Evolutionary conservation across 2,888 invertebrate genomes (phyloP).

Genomic region (Tineola bisselliella): DNA sequence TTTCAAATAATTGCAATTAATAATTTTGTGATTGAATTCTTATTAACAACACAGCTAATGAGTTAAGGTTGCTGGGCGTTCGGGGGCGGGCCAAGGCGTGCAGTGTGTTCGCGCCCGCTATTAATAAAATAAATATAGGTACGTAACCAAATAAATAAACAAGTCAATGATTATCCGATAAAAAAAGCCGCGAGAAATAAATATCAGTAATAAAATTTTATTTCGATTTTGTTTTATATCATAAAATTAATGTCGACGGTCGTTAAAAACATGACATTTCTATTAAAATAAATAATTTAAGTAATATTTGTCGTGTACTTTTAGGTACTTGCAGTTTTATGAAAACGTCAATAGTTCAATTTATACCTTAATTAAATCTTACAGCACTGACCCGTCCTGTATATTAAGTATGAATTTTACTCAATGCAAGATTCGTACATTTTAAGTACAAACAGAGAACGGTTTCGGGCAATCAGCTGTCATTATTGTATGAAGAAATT

Average conservation of each 20-base stretch:
- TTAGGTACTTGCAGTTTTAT: too few species aligned
- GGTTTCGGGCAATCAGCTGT: too few species aligned
- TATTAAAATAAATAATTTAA: background rate
- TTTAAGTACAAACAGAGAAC: too few species aligned
- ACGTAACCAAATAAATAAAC: background rate
- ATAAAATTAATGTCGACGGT: background rate
- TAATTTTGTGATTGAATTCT: too few species aligned
- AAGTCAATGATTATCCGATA: background rate
- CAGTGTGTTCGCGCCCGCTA: slow-evolving; percentile 10
- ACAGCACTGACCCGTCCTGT: too few species aligned
- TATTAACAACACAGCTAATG: background rate
- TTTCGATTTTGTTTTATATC: background rate
- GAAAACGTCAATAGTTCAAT: too few species aligned
- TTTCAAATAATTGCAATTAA: too few species aligned
- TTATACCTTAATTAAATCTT: too few species aligned
- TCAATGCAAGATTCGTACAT: too few species aligned
- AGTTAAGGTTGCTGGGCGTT: slow-evolving; percentile 13
- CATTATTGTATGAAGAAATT: too few species aligned
- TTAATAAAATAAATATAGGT: background rate
- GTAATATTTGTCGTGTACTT: background rate
- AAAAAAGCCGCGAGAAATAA: background rate
- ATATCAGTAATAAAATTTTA: background rate
- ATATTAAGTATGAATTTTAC: too few species aligned
- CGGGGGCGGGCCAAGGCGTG: slow-evolving; percentile 40
- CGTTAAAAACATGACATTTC: background rate